Conservation (phyloP, 2,888 invertebrate genomes). For the Xanthorhoe designata region DNA sequence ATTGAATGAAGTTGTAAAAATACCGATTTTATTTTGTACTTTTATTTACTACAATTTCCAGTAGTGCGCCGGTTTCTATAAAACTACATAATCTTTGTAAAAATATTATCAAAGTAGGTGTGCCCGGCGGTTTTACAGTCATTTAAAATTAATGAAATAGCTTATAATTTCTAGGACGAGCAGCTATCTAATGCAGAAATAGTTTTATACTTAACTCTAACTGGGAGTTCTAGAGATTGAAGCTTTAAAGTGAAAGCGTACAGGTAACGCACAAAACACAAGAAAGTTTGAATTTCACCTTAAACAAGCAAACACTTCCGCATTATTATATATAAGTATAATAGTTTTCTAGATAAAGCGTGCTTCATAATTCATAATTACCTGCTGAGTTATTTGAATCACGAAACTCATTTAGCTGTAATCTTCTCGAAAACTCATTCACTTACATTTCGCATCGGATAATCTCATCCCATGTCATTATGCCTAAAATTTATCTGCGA, state of each 20-base stretch:
- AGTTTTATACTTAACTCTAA: too few species aligned
- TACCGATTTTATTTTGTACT: background rate
- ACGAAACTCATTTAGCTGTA: constrained; percentile 38
- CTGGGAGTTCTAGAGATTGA: too few species aligned
- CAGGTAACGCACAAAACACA: too few species aligned
- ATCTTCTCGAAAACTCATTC: constrained; percentile 39
- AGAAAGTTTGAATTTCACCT: too few species aligned
- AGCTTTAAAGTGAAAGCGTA: too few species aligned
- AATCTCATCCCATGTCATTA: constrained; percentile 40
- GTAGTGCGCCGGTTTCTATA: background rate
- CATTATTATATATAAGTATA: background rate
- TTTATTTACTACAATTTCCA: background rate
- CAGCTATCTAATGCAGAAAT: too few species aligned
- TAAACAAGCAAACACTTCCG: too few species aligned
- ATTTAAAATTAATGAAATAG: too few species aligned
- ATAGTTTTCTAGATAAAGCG: background rate
- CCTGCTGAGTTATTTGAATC: constrained; percentile 12
- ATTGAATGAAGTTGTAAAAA: background rate
- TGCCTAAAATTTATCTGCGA: constrained; percentile 27
- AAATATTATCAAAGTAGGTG: too few species aligned
- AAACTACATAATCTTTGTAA: background rate
- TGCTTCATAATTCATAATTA: background rate
- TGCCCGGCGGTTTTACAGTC: too few species aligned
- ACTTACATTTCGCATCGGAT: constrained; percentile 39
- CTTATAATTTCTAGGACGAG: too few species aligned